Evolutionary conservation across 2,113 vertebrate species (phyloP).

Genomic region (Macquaria ambigua): DNA sequence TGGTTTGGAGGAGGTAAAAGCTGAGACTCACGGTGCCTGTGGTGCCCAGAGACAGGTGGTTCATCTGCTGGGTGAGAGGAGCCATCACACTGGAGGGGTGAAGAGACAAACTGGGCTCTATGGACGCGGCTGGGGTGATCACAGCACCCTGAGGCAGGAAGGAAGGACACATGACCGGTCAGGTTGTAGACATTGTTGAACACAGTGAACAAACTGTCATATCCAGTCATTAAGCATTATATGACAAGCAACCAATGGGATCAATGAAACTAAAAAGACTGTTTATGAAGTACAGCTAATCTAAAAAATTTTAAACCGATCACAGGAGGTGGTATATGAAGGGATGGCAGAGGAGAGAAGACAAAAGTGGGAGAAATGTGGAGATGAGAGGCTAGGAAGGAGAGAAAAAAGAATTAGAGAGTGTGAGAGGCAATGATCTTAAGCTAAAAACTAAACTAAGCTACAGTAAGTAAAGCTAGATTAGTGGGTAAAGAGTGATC

Average conservation of each 20-base stretch:
- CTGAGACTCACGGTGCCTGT: conserved; percentile 92
- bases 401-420: background rate
- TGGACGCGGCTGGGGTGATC: conserved; percentile 91
- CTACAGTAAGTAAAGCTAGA: background rate
- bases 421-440: background rate
- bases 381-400: background rate
- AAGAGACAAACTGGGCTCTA: conserved; percentile 98
- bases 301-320: background rate
- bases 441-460: background rate
- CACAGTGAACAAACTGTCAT: background rate
- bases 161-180: conserved; percentile 11
- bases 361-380: background rate
- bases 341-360: background rate
- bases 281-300: background rate
- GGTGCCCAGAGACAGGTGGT: conserved; percentile 97
- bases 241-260: background rate
- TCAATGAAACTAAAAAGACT: background rate
- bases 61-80: conserved; percentile 98
- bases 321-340: background rate
- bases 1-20: background rate
- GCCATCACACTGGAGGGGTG: conserved; percentile 97
- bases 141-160: conserved; percentile 91
- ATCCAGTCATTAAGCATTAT: background rate
- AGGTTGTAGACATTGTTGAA: background rate
- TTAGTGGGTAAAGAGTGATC: background rate